Conservation (phyloP, 2,888 invertebrate genomes). For the Gryllus longicercus region DNA sequence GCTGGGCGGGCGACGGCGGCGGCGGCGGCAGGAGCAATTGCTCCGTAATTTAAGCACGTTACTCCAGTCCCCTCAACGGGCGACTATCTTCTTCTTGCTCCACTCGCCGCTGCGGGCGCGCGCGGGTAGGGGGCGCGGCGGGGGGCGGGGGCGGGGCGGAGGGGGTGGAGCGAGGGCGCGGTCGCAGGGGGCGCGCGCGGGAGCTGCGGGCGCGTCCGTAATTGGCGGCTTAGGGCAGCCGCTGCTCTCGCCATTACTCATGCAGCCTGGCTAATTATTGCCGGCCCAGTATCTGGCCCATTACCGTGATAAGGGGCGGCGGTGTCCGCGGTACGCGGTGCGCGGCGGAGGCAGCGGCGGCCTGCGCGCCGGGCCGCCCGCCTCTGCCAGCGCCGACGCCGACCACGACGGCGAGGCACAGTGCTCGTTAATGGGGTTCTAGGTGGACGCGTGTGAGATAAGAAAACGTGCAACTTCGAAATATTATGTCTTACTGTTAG, state of each 20-base stretch:
- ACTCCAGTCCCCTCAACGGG: conserved; percentile 4
- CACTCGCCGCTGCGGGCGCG: not conserved
- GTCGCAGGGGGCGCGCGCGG: not conserved
- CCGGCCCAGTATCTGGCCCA: conserved; percentile 23
- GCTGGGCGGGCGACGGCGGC: not conserved
- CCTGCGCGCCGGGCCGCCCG: not conserved
- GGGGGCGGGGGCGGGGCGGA: not conserved
- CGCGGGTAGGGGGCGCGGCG: not conserved
- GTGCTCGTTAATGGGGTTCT: too few relatives aligned
- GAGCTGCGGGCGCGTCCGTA: conserved; percentile 10
- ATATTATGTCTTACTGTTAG: too few relatives aligned
- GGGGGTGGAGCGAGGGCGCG: not conserved
- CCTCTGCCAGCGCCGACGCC: not conserved
- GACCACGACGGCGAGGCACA: not conserved
- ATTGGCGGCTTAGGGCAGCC: conserved; percentile 11
- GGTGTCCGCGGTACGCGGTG: not conserved
- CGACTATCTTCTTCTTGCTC: conserved; percentile 17
- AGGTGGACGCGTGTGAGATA: too few relatives aligned
- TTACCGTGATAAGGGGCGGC: conserved; percentile 25
- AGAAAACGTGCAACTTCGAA: too few relatives aligned
- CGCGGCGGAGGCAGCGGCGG: not conserved
- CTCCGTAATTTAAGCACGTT: conserved; percentile 17
- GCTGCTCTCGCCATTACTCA: conserved; percentile 23
- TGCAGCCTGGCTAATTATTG: conserved; percentile 23
- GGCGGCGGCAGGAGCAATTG: not conserved